These are phyloP conservation scores for Chouioia cunea DNA, from an alignment of 2,888 invertebrate genomes.

Conservation along the genomic window DNA sequence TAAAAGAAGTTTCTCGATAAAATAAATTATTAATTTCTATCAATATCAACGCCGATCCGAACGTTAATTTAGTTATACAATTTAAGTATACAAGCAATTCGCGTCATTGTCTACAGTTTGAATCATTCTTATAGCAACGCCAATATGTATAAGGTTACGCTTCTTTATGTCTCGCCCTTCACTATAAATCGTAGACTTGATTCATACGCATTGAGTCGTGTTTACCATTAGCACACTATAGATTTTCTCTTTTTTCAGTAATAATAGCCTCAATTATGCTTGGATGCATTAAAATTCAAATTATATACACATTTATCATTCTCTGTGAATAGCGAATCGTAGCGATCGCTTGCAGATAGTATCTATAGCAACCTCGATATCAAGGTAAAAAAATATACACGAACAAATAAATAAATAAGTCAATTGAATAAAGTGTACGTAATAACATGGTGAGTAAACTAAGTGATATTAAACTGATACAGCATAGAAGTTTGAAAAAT, in stretches of 20 bases:
- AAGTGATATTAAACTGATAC: too few relatives aligned
- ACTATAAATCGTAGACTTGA: slow-evolving; percentile 16
- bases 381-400: slow-evolving; percentile 23
- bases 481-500: slow-evolving; percentile 16
- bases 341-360: slow-evolving; percentile 1
- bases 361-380: background rate
- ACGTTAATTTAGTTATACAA: too few relatives aligned
- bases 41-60: too few relatives aligned
- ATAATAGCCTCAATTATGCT: slow-evolving; percentile 5
- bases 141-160: too few relatives aligned
- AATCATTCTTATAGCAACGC: too few relatives aligned
- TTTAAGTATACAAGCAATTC: too few relatives aligned
- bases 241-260: background rate
- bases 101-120: too few relatives aligned
- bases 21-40: too few relatives aligned
- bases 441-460: background rate
- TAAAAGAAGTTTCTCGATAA: too few relatives aligned
- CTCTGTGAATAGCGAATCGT: slow-evolving; percentile 3
- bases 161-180: too few relatives aligned
- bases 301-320: slow-evolving; percentile 24
- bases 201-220: slow-evolving; percentile 15
- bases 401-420: slow-evolving; percentile 27
- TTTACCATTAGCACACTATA: slow-evolving; percentile 14
- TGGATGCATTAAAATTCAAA: background rate
- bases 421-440: slow-evolving; percentile 14